Conservation (phyloP, 30 jellyfish, hydroid and myxozoan genomes). For the Turritopsis rubra region DNA sequence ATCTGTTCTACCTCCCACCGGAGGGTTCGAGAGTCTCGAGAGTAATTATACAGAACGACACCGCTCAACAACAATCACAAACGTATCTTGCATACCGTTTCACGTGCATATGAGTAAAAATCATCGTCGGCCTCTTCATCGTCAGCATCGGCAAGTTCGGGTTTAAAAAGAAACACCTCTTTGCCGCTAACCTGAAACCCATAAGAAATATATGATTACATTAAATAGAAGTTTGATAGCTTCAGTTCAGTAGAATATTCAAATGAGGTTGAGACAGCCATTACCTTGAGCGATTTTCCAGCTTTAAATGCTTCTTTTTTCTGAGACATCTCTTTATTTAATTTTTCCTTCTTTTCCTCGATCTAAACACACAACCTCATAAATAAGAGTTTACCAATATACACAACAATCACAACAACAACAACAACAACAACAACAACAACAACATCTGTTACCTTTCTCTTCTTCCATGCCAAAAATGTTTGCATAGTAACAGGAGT, state of each 20-base stretch:
- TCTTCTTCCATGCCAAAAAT: conserved; percentile 82
- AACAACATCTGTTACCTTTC: conserved; percentile 52
- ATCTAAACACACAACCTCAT: conserved; percentile 34
- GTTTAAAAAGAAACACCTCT: conserved; percentile 87
- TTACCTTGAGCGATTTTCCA: conserved; percentile 51
- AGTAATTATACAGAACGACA: neutral
- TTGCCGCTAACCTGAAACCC: conserved; percentile 99
- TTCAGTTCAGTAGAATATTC: neutral
- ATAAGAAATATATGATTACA: no score
- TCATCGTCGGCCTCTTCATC: conserved; percentile 99
- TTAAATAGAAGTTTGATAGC: no score
- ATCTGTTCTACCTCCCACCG: no score
- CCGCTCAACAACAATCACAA: neutral
- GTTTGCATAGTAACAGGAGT: conserved; percentile 93
- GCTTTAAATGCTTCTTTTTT: conserved; percentile 82
- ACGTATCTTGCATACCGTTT: neutral
- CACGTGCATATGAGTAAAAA: conserved; percentile 11
- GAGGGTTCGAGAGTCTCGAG: no score
- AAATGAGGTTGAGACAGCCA: neutral
- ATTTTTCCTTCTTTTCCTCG: conserved; percentile 50
- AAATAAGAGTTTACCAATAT: neutral
- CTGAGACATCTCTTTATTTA: conserved; percentile 65
- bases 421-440: neutral
- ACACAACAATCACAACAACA: neutral
- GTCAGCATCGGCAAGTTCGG: conserved; percentile 95